Evolutionary conservation across 1,140 invertebrate species (phyloP).

Genomic region (Heliothis virescens): DNA sequence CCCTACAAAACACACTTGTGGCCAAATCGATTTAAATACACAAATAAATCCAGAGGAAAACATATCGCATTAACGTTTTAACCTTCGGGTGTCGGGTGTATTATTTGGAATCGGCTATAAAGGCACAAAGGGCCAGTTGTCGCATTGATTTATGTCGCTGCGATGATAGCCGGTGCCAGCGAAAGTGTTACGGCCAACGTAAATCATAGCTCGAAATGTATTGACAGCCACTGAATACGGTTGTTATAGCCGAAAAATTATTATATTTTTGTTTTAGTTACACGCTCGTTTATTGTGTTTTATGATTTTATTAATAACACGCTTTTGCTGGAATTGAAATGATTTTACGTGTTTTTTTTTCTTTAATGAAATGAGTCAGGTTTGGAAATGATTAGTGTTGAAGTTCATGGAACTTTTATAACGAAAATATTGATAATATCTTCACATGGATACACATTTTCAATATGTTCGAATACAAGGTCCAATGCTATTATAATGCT

Average conservation of each 20-base stretch:
- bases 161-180: conserved; percentile 69
- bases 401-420: too few relatives aligned
- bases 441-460: background rate
- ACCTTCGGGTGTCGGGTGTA: conserved; percentile 46
- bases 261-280: conserved; percentile 59
- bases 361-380: background rate
- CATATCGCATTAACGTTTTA: conserved; percentile 46
- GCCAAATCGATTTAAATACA: conserved; percentile 26
- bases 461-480: too few relatives aligned
- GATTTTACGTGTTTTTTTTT: background rate
- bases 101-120: conserved; percentile 48
- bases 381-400: too few relatives aligned
- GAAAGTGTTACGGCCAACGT: conserved; percentile 78
- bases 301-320: conserved; percentile 26
- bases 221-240: conserved; percentile 81
- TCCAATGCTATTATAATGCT: too few relatives aligned
- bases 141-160: conserved; percentile 78
- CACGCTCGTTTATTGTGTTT: conserved; percentile 19
- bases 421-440: background rate
- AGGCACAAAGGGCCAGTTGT: conserved; percentile 66
- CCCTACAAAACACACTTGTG: conserved; percentile 14
- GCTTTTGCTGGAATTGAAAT: background rate
- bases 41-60: conserved; percentile 38
- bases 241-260: conserved; percentile 71
- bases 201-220: conserved; percentile 79